These are phyloP conservation scores for Sphaeramia orbicularis DNA, from an alignment of 2,797 vertebrate genomes.

Conservation along the genomic window DNA sequence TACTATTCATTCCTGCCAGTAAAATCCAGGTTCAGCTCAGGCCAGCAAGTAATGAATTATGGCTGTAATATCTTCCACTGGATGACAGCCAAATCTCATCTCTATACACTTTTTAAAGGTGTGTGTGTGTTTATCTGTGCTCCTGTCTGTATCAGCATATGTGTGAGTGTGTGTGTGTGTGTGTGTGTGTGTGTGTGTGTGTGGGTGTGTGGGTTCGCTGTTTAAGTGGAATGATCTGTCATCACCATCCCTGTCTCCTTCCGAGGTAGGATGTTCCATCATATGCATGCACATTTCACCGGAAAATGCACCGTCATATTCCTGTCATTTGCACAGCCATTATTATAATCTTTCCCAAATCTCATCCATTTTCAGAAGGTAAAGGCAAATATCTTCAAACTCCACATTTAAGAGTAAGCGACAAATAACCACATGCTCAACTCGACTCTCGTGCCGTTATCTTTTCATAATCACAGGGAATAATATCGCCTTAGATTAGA, in stretches of 20 bases:
- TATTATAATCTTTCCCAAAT: constrained; percentile 34
- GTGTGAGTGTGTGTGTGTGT: constrained; percentile 22
- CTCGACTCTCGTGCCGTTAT: constrained; percentile 7
- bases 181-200: constrained; percentile 18
- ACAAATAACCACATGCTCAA: constrained; percentile 25
- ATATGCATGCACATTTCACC: constrained; percentile 21
- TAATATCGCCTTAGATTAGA: constrained; percentile 11
- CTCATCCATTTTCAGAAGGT: constrained; percentile 22
- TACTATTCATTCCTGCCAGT: constrained; percentile 50
- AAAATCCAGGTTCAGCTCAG: constrained; percentile 51
- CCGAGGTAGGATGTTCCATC: constrained; percentile 42
- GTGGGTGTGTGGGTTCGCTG: constrained; percentile 18
- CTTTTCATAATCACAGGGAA: constrained; percentile 11
- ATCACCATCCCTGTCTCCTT: constrained; percentile 44
- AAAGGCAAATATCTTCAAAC: constrained; percentile 13
- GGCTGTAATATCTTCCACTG: constrained; percentile 64
- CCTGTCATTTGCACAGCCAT: constrained; percentile 35
- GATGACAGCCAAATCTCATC: constrained; percentile 63
- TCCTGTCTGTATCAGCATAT: constrained; percentile 8
- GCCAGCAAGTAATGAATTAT: constrained; percentile 68
- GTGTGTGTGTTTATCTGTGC: constrained; percentile 19
- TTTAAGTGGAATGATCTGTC: constrained; percentile 60
- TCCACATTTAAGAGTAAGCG: constrained; percentile 22
- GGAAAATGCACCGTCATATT: constrained; percentile 48
- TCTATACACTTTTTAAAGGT: constrained; percentile 47